Evolutionary conservation across 1,140 invertebrate species (phyloP), one percentile per base, ranked within the genome.

Genomic region (Drepana arcuata): DNA sequence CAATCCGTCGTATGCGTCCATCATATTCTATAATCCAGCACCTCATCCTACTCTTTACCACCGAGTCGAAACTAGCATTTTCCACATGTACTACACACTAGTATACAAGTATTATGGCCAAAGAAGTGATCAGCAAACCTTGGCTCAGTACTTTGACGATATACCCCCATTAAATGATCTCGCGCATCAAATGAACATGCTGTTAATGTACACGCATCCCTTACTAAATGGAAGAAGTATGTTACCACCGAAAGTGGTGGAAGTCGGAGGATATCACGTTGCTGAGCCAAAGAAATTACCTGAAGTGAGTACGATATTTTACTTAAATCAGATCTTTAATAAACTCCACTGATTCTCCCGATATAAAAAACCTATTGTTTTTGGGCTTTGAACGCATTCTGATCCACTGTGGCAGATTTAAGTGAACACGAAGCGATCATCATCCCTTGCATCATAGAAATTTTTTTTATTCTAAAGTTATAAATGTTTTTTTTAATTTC

Each of bases 181-280:
- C 13, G 84, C 69, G 2, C 74, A 69, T 23, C 85, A 89, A 36
- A 86, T 85, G 1, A 88, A 87, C 39, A 40, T 91, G 1, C 41
- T 90, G 6, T 72, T 92, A 2, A 63, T 87, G 1, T 91, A 92
- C 55, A 84, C 84, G 0, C 86, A 91, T 62, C 87, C 85, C 48
- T 73, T 83, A 1, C 50, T 90, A 5, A 85, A 82, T 25, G 84
- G 85, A 0, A 81, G 87, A 0, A 80, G 77, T 31, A 84, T 89
- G 3, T 52, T 86, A 11, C 80, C 87, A 0, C 85, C 89, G 0
- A 86, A 86, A 38, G 70, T 90, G 7, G 84, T 90, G 16, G 89
- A 92, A 74, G 72, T 92, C 13, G 88, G 87, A 7, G 90, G 90
- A 5, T 84, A 91, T 46, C 89, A 91, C 46, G 79, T 90, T 16